Base-by-base conservation (phyloP, 2,888 invertebrate species). In the Meloe dianella region DNA sequence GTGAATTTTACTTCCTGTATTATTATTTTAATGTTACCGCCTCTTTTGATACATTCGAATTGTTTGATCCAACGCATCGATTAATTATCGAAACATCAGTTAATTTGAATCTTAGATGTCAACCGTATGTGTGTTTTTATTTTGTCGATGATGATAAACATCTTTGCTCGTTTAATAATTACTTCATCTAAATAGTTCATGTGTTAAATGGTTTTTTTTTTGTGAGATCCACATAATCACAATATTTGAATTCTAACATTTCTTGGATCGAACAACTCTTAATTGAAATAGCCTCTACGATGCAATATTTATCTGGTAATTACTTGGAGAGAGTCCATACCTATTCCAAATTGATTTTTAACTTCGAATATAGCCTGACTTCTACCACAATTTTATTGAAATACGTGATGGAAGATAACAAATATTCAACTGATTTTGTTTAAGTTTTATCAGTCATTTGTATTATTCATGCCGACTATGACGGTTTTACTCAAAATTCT, bases 1-100 rank as follows among this genome's bases (percentile, higher is more conserved):
- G 71, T 72, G 72, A 10, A 47, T 47, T 47, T 47, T 20, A 47
- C n/a, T 47, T 47, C 47, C 47, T 20, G 47, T 47, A 47, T 41
- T 47, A 47, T 63, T 61, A 71, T 70, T 72, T 73, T 72, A 67
- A 71, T 70, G 72, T 72, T 72, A 68, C 69, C 69, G 65, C 64
- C 65, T 69, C 65, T 65, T 67, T 41, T 41, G 41, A 41, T 41
- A 41, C 41, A 41, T 7, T n/a, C 59, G 30, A 51, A 57, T 61
- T 20, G 35, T 35, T 4, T 61, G 27, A 60, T 38, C 12, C 59
- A 35, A 67, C 63, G 64, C 64, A 67, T 61, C 61, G 61, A 61
- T 67, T 67, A 67, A 67, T 64, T 64, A 57, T 63, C 30, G 32
- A 66, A 59, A 54, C 54, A 20, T 41, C 27, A 57, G 57, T 57